Percentiles rank a stretch among this genome's conserved stretches.
Evolutionary conservation across 2,888 invertebrate species (phyloP).

Genomic region (Abscondita cerata): DNA sequence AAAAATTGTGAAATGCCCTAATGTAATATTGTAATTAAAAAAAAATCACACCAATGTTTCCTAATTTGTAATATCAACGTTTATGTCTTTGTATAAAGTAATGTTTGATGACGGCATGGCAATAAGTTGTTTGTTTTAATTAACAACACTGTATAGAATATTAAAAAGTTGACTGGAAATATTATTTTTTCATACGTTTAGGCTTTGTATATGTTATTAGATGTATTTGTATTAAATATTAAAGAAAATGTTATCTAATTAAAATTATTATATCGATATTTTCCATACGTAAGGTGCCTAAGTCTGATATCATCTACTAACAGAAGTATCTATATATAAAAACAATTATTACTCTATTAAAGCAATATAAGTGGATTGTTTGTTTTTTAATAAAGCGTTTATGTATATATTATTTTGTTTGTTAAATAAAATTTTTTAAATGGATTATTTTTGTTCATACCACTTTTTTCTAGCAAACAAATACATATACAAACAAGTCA

Average conservation of each 20-base stretch:
- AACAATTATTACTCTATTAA: constrained; percentile 40
- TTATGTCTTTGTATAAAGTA: constrained; percentile 12
- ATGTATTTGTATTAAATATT: constrained; percentile 9
- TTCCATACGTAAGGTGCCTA: constrained; percentile 42
- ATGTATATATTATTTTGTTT: constrained; percentile 47
- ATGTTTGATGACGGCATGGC: constrained; percentile 23
- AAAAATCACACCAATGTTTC: constrained; percentile 39
- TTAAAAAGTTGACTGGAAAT: constrained; percentile 10
- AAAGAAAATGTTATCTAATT: neutral
- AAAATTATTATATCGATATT: constrained; percentile 12
- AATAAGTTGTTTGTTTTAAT: constrained; percentile 26
- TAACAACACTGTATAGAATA: neutral
- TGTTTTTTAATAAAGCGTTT: constrained; percentile 44
- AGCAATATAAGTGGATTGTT: constrained; percentile 51
- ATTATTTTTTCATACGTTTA: constrained; percentile 26
- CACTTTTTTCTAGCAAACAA: too few relatives aligned
- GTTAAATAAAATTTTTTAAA: constrained; percentile 41
- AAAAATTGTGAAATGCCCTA: constrained; percentile 8
- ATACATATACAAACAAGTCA: too few relatives aligned
- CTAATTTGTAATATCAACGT: constrained; percentile 30
- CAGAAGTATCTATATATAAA: neutral
- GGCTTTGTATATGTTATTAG: constrained; percentile 19
- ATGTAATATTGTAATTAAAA: constrained; percentile 21
- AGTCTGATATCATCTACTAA: neutral
- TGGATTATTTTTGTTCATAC: too few relatives aligned